Conservation (phyloP, 2,113 vertebrate species). For the Burhinus oedicnemus region DNA sequence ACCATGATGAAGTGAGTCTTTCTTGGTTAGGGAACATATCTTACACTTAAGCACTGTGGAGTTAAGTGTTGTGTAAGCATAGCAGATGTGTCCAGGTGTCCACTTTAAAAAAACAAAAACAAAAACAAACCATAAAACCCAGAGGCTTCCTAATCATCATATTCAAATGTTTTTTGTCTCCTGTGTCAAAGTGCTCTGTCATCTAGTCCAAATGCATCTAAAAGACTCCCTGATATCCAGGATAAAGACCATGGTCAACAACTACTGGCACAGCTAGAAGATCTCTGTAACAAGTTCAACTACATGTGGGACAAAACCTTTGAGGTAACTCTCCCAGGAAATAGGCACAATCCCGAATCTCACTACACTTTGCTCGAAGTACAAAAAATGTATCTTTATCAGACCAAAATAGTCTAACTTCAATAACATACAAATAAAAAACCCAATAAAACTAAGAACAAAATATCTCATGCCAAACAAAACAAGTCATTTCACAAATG, state of each 20-base stretch:
- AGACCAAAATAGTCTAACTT: background rate
- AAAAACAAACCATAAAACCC: background rate
- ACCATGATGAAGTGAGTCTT: background rate
- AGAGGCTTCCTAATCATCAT: background rate
- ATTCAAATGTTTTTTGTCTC: background rate
- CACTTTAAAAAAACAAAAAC: background rate
- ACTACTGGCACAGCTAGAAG: background rate
- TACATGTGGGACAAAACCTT: background rate
- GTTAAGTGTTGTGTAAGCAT: background rate
- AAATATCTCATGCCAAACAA: background rate
- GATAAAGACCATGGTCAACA: background rate
- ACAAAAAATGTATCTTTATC: background rate
- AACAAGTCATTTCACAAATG: background rate
- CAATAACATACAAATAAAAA: background rate
- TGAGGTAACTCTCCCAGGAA: background rate
- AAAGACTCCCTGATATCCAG: background rate
- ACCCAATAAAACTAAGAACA: background rate
- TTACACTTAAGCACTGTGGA: background rate
- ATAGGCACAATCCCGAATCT: background rate
- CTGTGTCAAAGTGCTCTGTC: background rate
- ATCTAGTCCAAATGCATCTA: background rate
- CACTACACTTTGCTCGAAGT: background rate
- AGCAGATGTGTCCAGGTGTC: background rate
- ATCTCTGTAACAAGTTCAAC: background rate
- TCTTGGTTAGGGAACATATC: background rate